Conservation (phyloP, 1,140 invertebrate species). For the Aphelenchoides fujianensis region DNA sequence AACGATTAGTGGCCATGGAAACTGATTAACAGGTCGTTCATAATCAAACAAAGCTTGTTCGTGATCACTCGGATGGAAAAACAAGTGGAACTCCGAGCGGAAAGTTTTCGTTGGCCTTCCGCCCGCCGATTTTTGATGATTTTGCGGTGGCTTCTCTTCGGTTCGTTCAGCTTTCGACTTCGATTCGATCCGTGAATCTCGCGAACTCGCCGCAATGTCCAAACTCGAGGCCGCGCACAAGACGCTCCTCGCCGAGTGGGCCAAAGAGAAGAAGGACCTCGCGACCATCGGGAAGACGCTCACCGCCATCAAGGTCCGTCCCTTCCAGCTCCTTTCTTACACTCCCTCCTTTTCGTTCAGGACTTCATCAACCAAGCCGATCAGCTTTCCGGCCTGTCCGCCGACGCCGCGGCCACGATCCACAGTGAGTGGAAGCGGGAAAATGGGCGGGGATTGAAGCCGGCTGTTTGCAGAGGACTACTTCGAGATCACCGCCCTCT, state of each 20-base stretch:
- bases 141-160: too few relatives aligned
- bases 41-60: too few relatives aligned
- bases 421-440: slow-evolving; percentile 36
- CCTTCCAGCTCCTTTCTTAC: background rate
- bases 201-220: slow-evolving; percentile 26
- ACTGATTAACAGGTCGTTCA: too few relatives aligned
- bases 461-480: slow-evolving; percentile 44
- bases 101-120: too few relatives aligned
- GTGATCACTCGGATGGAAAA: too few relatives aligned
- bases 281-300: slow-evolving; percentile 26
- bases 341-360: slow-evolving; percentile 27
- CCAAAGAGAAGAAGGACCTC: slow-evolving; percentile 32
- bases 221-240: slow-evolving; percentile 39
- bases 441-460: too few relatives aligned
- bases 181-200: too few relatives aligned
- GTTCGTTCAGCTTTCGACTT: too few relatives aligned
- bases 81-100: too few relatives aligned
- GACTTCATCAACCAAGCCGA: slow-evolving; percentile 15
- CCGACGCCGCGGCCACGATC: slow-evolving; percentile 29
- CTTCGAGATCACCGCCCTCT: slow-evolving; percentile 53
- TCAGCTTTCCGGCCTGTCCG: slow-evolving; percentile 3
- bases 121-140: too few relatives aligned
- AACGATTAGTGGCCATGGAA: too few relatives aligned
- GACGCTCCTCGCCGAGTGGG: slow-evolving; percentile 30
- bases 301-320: slow-evolving; percentile 29